Conservation (phyloP, 2,113 vertebrate genomes). For the Thalassarche chlororhynchos region DNA sequence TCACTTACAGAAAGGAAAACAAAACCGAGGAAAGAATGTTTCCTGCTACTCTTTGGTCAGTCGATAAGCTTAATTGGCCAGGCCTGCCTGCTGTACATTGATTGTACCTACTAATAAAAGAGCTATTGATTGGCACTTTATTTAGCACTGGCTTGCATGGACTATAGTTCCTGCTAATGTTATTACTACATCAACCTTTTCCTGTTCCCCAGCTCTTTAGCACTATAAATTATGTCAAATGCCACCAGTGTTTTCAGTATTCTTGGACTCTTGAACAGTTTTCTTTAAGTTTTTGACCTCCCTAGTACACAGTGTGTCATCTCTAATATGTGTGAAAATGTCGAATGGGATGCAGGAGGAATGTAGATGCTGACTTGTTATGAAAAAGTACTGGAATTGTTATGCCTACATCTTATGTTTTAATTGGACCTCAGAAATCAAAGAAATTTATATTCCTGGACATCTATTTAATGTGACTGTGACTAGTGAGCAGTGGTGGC, state of each 20-base stretch:
- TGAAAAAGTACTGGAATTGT: background rate
- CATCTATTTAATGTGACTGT: background rate
- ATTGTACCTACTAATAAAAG: slow-evolving; percentile 89
- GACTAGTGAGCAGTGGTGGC: background rate
- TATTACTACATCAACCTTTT: slow-evolving; percentile 85
- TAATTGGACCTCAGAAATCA: slow-evolving; percentile 36
- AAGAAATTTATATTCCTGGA: background rate
- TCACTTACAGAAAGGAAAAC: slow-evolving; percentile 76
- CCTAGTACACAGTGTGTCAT: background rate
- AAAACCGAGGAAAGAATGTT: slow-evolving; percentile 78
- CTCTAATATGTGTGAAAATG: background rate
- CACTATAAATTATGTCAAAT: slow-evolving; percentile 78
- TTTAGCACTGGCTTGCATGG: slow-evolving; percentile 77
- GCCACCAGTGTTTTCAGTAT: background rate
- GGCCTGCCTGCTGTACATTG: slow-evolving; percentile 85
- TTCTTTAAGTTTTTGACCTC: slow-evolving; percentile 15
- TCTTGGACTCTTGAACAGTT: background rate
- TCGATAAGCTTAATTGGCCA: slow-evolving; percentile 88
- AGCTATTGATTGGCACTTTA: slow-evolving; percentile 86
- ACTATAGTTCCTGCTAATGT: slow-evolving; percentile 78
- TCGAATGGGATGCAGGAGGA: background rate
- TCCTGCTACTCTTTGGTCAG: slow-evolving; percentile 73
- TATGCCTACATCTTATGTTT: slow-evolving; percentile 1
- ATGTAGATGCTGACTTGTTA: background rate
- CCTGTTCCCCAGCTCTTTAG: slow-evolving; percentile 80